phyloP scores from a whole-genome alignment of 2,797 vertebrate genomes.

The Chelidonichthys spinosus region DNA sequence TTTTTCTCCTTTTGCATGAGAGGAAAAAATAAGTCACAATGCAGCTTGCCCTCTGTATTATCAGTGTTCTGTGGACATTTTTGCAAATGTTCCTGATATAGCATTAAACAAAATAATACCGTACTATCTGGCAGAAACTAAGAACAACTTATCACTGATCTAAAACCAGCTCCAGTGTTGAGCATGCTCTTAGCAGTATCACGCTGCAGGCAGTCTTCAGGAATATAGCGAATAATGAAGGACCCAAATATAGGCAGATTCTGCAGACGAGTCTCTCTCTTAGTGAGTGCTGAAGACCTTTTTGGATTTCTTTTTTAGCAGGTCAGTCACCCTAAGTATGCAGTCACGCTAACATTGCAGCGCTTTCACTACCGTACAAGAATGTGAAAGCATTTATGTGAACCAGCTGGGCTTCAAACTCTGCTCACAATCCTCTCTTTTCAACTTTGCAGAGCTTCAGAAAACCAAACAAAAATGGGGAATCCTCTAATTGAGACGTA shows the following conservation, averaged over 20 bases:
- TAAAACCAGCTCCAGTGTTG: conserved; percentile 30
- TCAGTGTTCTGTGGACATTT: conserved; percentile 6
- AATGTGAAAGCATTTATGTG: conserved; percentile 12
- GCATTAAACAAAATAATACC: conserved; percentile 25
- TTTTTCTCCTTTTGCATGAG: background rate
- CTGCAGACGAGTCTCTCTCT: conserved; percentile 18
- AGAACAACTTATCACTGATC: conserved; percentile 34
- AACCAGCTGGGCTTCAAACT: background rate
- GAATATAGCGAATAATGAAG: conserved; percentile 57
- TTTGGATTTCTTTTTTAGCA: conserved; percentile 36
- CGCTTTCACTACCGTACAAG: background rate
- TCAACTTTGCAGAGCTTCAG: conserved; percentile 9
- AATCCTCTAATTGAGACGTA: conserved; percentile 14
- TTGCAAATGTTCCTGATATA: conserved; percentile 10
- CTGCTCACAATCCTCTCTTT: conserved; percentile 7
- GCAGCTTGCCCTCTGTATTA: conserved; percentile 20
- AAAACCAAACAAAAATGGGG: background rate
- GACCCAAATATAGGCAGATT: conserved; percentile 35
- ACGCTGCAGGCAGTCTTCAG: conserved; percentile 57
- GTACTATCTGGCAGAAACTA: conserved; percentile 26
- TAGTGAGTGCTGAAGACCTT: conserved; percentile 19
- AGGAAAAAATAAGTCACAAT: conserved; percentile 1
- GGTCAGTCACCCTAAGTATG: conserved; percentile 24
- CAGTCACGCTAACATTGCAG: conserved; percentile 4
- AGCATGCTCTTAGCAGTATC: conserved; percentile 46